Conservation (phyloP, 1,140 invertebrate species). For the Cyrtorhinus lividipennis region DNA sequence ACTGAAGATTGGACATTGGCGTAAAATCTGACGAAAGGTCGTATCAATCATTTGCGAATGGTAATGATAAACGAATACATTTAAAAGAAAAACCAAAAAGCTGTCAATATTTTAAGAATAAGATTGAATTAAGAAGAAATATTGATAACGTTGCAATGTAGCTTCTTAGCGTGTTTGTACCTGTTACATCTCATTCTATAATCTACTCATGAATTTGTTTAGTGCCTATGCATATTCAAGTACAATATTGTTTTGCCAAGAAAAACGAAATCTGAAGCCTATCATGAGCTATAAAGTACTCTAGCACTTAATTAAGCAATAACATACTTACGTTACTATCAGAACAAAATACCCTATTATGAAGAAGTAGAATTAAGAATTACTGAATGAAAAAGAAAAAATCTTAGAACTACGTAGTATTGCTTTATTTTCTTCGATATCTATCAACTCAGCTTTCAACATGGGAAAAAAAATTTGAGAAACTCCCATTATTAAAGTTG, state of each 20-base stretch:
- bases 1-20: no score
- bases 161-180: no score
- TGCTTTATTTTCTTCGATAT: not conserved
- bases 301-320: not conserved
- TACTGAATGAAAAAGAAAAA: not conserved
- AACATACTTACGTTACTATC: no score
- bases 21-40: no score
- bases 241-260: not conserved
- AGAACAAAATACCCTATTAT: no score
- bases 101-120: not conserved
- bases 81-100: not conserved
- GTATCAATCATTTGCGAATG: no score
- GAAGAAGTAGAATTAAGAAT: not conserved
- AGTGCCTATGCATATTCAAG: slow-evolving; percentile 15
- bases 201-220: slow-evolving; percentile 7
- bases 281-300: not conserved
- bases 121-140: no score
- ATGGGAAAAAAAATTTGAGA: no score
- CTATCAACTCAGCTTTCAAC: no score
- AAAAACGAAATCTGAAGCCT: not conserved
- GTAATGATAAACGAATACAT: not conserved
- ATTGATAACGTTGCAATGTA: no score
- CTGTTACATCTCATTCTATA: no score
- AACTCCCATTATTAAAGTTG: not conserved
- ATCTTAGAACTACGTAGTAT: not conserved